Evolutionary conservation across 2,797 vertebrate genomes (phyloP), one percentile per base, ranked within the genome.

Genomic region (Poecilia picta): DNA sequence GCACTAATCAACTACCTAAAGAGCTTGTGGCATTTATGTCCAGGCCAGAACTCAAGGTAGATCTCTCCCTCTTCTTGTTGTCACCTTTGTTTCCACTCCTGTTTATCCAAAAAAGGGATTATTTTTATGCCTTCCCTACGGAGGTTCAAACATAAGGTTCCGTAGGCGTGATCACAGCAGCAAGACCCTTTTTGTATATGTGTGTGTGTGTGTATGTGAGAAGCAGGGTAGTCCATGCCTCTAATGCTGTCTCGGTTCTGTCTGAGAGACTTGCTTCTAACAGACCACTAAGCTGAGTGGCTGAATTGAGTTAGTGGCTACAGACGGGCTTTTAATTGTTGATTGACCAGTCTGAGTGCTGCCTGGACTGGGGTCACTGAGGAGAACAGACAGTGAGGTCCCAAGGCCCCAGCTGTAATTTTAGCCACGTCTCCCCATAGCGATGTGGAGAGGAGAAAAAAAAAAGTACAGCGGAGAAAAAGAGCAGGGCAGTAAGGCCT

Each of bases 341-440:
- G 95, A 96, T 95, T 96, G 95, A 96, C 94, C 95, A 88, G 95
- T 96, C 95, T 95, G 94, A 94, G 94, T 93, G 94, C 93, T 89
- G 92, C 88, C 91, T 87, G 89, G 55, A 83, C 89, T 78, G 91
- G 93, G 95, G 95, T 95, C 95, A 94, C 78, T 84, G 88, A 78
- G 77, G 86, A 92, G 89, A 92, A 85, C 93, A 89, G 86, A 89
- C 90, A 83, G 88, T 78, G 81, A 93, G 93, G 92, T 95, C 94
- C 93, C 94, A 81, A 91, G 91, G 91, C 93, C 94, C 94, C 94
- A 93, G 87, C 88, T 78, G 93, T 93, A 95, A 94, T 94, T 94
- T 95, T 91, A 91, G 90, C 87, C 91, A 80, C 83, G 79, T 71
- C 78, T 84, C 75, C 75, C 75, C 46, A 2, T 45, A 62, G 47